phyloP scores from a whole-genome alignment of 2,797 vertebrate species.

The Setipinna tenuifilis region DNA sequence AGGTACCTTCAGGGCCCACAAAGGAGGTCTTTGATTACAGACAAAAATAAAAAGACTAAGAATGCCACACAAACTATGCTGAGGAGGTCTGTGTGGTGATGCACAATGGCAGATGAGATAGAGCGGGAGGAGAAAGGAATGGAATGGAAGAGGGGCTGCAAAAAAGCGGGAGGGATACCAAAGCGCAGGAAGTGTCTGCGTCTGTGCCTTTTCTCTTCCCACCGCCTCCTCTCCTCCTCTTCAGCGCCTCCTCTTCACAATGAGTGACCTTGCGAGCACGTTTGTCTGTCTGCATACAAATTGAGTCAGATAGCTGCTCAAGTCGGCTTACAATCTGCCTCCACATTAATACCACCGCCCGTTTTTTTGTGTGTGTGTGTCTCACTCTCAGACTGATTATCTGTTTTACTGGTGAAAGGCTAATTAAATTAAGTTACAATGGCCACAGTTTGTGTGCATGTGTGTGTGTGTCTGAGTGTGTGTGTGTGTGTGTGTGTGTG shows the following conservation, averaged over 20 bases:
- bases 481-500: background rate
- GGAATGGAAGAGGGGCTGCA: background rate
- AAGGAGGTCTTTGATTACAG: background rate
- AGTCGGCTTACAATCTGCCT: background rate
- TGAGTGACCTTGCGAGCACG: constrained; percentile 10
- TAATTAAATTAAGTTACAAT: constrained; percentile 25
- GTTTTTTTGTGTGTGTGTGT: too few species aligned
- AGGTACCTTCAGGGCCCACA: background rate
- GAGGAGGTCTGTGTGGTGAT: background rate
- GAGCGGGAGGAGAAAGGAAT: background rate
- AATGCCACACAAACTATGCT: background rate
- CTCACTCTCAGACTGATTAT: constrained; percentile 2
- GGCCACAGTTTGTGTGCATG: background rate
- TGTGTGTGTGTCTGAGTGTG: background rate
- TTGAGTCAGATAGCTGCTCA: constrained; percentile 31
- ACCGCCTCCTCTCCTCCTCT: background rate
- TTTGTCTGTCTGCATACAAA: constrained; percentile 31
- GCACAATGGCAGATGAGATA: background rate
- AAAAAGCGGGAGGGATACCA: background rate
- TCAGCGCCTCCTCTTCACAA: background rate
- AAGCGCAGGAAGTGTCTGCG: background rate
- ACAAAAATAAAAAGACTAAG: background rate
- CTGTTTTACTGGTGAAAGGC: constrained; percentile 21
- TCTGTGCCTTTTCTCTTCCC: too few species aligned
- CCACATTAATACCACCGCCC: constrained; percentile 4